Base-by-base conservation (phyloP, 2,113 vertebrate genomes). In the Noturus placidus region DNA sequence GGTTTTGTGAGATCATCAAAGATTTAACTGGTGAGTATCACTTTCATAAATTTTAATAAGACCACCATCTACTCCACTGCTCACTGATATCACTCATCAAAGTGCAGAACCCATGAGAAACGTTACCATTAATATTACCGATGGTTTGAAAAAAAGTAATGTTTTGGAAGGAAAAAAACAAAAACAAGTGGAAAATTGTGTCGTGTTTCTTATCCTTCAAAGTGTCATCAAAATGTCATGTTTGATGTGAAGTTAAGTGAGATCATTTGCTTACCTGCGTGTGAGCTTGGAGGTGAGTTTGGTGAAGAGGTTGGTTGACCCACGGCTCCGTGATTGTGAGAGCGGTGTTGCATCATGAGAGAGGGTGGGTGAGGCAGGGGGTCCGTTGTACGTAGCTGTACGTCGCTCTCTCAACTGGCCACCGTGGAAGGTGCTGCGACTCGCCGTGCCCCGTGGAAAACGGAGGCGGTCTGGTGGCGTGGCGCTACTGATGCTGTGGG, bases 261-360 rank as follows among this genome's bases (percentile, higher is more conserved):
- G n/a, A 59, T 22, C 27, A 19, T 70, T 1, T 46, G 33, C 65
- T 96, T 94, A 99, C 97, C 97, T 96, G 94, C 97, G 96, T 19
- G 96, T 97, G 93, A 99, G 90, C 93, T 98, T 99, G 92, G 97
- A 98, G 91, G 97, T 98, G 93, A 99, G 92, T 87, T 99, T 99
- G 92, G 96, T 97, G 85, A 99, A 97, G 91, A 99, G 96, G 95
- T 97, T 98, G 93, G 96, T 95, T 0, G 97, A 96, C 89, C 96
- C 95, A 0, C 97, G 95, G 59, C 95, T 96, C 82, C 97, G 95
- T 84, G 96, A 95, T 2, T 96, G 93, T 15, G 97, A 96, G 91
- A 97, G 88, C 0, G 96, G 95, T 46, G 93, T 92, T 82, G 96
- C 94, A 57, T 98, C 97, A 0, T 97, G 96, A 7, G 96, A 96